phyloP scores from a whole-genome alignment of 2,888 invertebrate genomes.

The Trichacis sp. region DNA sequence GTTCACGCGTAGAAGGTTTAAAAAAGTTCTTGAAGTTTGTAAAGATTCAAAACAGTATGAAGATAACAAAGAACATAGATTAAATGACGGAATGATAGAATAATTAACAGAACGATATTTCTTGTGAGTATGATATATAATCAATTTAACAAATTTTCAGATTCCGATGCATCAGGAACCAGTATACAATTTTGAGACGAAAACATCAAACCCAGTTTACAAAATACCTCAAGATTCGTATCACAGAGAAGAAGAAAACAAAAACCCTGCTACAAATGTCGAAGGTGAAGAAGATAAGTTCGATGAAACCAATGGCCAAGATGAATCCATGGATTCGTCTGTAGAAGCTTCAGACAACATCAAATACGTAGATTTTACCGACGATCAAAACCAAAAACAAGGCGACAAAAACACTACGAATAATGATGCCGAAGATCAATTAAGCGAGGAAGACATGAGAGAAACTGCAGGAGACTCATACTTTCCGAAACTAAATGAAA shows the following conservation, averaged over 20 bases:
- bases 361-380: slow-evolving; percentile 30
- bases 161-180: slow-evolving; percentile 39
- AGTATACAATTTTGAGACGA: slow-evolving; percentile 31
- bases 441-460: slow-evolving; percentile 9
- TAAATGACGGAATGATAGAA: too few species aligned
- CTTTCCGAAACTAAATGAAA: slow-evolving; percentile 47
- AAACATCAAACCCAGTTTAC: slow-evolving; percentile 19
- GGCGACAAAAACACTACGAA: slow-evolving; percentile 21
- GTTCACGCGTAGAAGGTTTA: too few species aligned
- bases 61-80: too few species aligned
- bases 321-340: slow-evolving; percentile 49
- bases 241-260: slow-evolving; percentile 53
- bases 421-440: slow-evolving; percentile 20
- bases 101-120: too few species aligned
- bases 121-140: too few species aligned
- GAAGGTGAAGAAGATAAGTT: slow-evolving; percentile 45
- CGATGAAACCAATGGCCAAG: slow-evolving; percentile 26
- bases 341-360: slow-evolving; percentile 53
- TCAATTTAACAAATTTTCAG: slow-evolving; percentile 7
- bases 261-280: slow-evolving; percentile 55
- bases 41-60: too few species aligned
- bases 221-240: slow-evolving; percentile 5
- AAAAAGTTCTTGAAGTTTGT: too few species aligned
- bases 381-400: slow-evolving; percentile 29
- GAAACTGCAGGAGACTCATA: neutral